Base-by-base conservation (phyloP, 2,797 vertebrate genomes). In the Phrynocephalus forsythii region DNA sequence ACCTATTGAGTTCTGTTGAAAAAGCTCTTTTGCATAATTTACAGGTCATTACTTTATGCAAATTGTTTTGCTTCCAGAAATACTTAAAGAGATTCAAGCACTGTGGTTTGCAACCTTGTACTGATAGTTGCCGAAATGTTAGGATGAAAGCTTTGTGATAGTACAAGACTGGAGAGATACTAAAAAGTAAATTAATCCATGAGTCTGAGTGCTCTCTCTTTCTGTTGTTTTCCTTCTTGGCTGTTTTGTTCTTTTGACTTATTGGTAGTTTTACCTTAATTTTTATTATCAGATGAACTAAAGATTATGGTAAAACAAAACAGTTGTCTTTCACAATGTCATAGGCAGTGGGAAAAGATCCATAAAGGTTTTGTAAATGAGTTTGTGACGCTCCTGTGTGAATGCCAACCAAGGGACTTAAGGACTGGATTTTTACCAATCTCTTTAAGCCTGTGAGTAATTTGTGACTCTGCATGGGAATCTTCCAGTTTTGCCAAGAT, bases 1-100 rank as follows among this genome's bases (percentile, higher is more conserved):
- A 48, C 1, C 80, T 20, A 8, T 60, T 91, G 73, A 56, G 92
- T 82, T 88, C 13, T 56, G 16, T 82, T 87, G 33, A 81, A 84
- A 86, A 60, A 1, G 15, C 6, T 77, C 28, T 88, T 89, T 79
- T 26, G 85, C 77, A 88, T 77, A 22, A 48, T 81, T 30, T 2
- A 71, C n/a, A 83, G 28, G 28, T 87, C 44, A 84, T 81, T 89
- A 44, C 5, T 38, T 22, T 6, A 6, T 66, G 56, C 28, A 89
- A 83, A 79, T 71, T 33, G 52, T 38, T 84, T 90, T 9, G 6
- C 88, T 92, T 81, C 87, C 79, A 88, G 90, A 85, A 93, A 83
- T 78, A 72, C 52, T 81, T 38, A 0, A 11, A 6, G 86, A 86
- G 9, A 50, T 89, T 82, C 28, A 78, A 8, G 33, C 44, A 0